Base-by-base conservation (phyloP, 1,140 invertebrate species). In the Samia ricini region DNA sequence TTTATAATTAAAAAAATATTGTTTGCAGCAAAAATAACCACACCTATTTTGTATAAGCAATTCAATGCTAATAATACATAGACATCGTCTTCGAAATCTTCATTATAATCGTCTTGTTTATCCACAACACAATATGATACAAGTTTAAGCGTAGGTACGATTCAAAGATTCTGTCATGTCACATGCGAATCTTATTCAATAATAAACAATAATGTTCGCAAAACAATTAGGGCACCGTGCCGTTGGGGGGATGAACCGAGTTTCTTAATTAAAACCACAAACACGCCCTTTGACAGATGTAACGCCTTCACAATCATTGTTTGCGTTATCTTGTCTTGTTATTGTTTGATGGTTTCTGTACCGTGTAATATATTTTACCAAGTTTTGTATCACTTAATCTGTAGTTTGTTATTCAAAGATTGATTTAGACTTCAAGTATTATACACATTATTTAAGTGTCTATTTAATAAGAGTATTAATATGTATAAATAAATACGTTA, bases 281-380 rank as follows among this genome's bases (percentile, higher is more conserved):
- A 52, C 51, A 21, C 54, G 26, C 56, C 56, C 56, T 33, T 29
- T 57, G 56, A 57, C 56, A 57, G 24, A 24, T 56, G 56, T 33
- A 57, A 57, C 56, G 56, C 56, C 56, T 57, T 57, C n/a, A 57
- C 56, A 57, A 57, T 56, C 22, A 56, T 57, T 57, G 56, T 57
- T 21, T 33, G 24, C 29, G 56, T 57, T 57, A 57, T 57, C 56
- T 57, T 20, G 18, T 19, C 56, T 18, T n/a, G 20, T 19, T 36
- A 33, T 10, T 42, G 56, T 56, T 18, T 26, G 23, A 8, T 26
- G 22, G 24, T 26, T n/a, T 18, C 22, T 56, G 54, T 56, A n/a
- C 8, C n/a, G 24, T 26, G 18, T 8, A 20, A 23, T 29, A 26
- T 15, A n/a, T 24, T 29, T 56, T 3, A 29, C 18, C 19, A 56